These are phyloP conservation scores for Notodonta ziczac DNA, from an alignment of 2,888 invertebrate species.

Conservation along the genomic window DNA sequence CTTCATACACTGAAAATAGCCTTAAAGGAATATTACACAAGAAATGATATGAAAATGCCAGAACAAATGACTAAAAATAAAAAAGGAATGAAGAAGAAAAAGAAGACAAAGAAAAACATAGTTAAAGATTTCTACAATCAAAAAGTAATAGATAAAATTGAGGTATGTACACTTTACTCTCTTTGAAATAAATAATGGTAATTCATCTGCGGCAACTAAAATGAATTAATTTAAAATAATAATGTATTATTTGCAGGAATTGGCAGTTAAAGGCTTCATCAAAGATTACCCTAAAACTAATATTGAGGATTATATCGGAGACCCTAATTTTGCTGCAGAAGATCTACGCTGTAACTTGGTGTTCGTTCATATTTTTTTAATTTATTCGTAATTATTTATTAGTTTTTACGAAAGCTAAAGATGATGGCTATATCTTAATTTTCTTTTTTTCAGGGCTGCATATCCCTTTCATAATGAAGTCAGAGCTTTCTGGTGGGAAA, in stretches of 20 bases:
- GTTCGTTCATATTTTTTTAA: slow-evolving; percentile 43
- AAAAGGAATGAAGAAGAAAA: slow-evolving; percentile 34
- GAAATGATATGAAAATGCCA: slow-evolving; percentile 57
- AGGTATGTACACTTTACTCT: slow-evolving; percentile 37
- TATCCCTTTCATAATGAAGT: slow-evolving; percentile 56
- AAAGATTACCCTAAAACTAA: slow-evolving; percentile 55
- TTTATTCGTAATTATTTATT: slow-evolving; percentile 11
- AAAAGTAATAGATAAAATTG: slow-evolving; percentile 47
- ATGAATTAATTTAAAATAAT: too few species aligned
- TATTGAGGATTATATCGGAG: slow-evolving; percentile 63
- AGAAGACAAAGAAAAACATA: slow-evolving; percentile 23
- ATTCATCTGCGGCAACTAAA: too few species aligned
- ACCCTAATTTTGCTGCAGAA: slow-evolving; percentile 67
- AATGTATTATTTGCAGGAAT: slow-evolving; percentile 40
- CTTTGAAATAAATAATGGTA: too few species aligned
- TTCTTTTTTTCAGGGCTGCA: slow-evolving; percentile 44
- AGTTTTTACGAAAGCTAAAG: too few species aligned
- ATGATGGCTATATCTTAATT: background rate
- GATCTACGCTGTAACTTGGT: slow-evolving; percentile 53
- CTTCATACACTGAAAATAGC: slow-evolving; percentile 54
- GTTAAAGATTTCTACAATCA: slow-evolving; percentile 35
- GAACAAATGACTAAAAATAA: slow-evolving; percentile 46
- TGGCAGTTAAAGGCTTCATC: slow-evolving; percentile 51
- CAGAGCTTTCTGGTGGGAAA: slow-evolving; percentile 67
- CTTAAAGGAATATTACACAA: slow-evolving; percentile 59